Evolutionary conservation across 2,888 invertebrate species (phyloP).

Genomic region (Drosophila nr. perissopoda): DNA sequence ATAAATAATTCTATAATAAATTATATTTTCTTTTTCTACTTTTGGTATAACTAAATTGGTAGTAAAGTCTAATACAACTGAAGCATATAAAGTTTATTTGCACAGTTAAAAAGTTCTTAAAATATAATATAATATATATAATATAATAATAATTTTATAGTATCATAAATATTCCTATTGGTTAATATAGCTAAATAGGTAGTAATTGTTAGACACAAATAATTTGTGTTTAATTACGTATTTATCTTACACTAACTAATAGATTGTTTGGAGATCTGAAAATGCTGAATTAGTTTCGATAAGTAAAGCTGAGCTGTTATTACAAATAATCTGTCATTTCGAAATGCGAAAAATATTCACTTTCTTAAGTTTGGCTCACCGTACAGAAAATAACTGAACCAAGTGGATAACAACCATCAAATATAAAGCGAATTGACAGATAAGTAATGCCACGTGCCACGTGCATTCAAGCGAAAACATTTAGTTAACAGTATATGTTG

Average conservation of each 20-base stretch:
- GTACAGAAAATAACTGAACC: neutral
- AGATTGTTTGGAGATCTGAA: neutral
- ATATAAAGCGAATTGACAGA: neutral
- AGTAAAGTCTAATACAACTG: neutral
- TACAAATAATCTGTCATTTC: neutral
- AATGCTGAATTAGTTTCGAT: neutral
- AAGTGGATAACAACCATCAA: neutral
- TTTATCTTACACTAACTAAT: neutral
- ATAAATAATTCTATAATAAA: neutral
- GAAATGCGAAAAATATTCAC: no score
- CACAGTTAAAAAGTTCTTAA: neutral
- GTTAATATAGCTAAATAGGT: neutral
- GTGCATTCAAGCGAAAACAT: slow-evolving; percentile 15
- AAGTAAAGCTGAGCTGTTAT: neutral
- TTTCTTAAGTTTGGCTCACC: no score
- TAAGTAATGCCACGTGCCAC: neutral
- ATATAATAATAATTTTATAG: no score
- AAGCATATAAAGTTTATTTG: neutral
- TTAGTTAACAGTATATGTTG: slow-evolving; percentile 13
- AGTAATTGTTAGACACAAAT: neutral
- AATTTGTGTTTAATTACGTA: neutral
- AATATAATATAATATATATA: no score
- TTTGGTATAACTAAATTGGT: neutral
- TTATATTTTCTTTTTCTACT: neutral
- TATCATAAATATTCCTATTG: neutral